Evolutionary conservation across 2,113 vertebrate species (phyloP).

Genomic region (Oncorhynchus nerka): DNA sequence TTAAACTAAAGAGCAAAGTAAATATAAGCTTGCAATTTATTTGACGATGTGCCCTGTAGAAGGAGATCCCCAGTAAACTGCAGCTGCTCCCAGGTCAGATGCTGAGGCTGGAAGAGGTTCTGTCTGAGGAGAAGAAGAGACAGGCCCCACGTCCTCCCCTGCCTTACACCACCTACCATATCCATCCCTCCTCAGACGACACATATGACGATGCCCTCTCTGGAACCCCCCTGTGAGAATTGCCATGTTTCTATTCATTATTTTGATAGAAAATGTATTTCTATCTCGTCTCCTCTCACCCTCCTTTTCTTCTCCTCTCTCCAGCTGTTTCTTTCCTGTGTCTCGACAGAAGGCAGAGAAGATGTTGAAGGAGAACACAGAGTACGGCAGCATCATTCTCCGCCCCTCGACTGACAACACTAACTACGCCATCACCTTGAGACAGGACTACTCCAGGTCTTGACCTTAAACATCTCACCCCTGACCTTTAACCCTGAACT

Average conservation of each 20-base stretch:
- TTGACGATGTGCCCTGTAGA: conserved; percentile 51
- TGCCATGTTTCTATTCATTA: neutral
- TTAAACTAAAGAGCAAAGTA: too few species aligned
- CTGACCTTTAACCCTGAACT: neutral
- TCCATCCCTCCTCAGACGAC: neutral
- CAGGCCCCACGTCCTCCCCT: neutral
- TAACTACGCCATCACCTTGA: conserved; percentile 63
- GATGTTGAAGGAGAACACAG: conserved; percentile 57
- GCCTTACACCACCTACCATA: neutral
- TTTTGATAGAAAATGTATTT: neutral
- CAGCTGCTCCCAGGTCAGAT: conserved; percentile 79
- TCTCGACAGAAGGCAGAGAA: conserved; percentile 59
- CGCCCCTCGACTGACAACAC: conserved; percentile 56
- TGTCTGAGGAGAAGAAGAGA: conserved; percentile 71
- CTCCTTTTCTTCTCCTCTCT: neutral
- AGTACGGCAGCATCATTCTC: conserved; percentile 64
- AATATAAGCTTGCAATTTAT: neutral
- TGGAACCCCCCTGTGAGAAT: conserved; percentile 14
- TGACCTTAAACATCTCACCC: neutral
- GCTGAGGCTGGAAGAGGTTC: conserved; percentile 68
- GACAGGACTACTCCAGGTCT: conserved; percentile 47
- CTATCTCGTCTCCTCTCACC: neutral
- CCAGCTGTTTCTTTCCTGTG: conserved; percentile 64
- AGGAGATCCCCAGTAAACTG: conserved; percentile 71
- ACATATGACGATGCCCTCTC: conserved; percentile 6